Evolutionary conservation across 2,113 vertebrate species (phyloP), one percentile per base, ranked within the genome.

Genomic region (Prunella fulvescens): DNA sequence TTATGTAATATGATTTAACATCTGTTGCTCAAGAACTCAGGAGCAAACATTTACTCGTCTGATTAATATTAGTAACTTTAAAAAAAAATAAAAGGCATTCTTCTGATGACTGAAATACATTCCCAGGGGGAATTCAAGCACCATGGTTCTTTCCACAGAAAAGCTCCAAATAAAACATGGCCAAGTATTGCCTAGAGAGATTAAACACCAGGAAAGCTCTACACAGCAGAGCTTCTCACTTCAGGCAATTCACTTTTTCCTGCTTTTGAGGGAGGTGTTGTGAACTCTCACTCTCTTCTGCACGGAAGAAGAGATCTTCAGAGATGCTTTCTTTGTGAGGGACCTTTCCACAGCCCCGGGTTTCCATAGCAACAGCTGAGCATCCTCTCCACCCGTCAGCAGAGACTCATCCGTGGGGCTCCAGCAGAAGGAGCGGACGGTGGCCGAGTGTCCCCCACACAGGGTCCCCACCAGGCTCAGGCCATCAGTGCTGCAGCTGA

Each of bases 351-450:
- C 92, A 47, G 98, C 97, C 92, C 98, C 96, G 1, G 98, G 97
- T 98, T 98, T 99, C 99, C 99, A 99, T 40, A 99, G 98, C 94
- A 99, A 94, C 95, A 99, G 96, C 95, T 98, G 99, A 29, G 98
- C 98, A 50, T 99, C 99, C 97, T 99, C 99, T 19, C 99, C 99
- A 4, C 99, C 99, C 0, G 99, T 99, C 95, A 99, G 80, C 92
- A 99, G 95, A 61, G 98, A 97, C 72, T 97, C 97, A 33, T 95
- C 97, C 1, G 48, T 69, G 11, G 65, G 39, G 80, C 98, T 97
- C 99, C 99, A 99, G 94, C 86, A 97, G 95, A 99, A 99, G 77
- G 98, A 99, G 76, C 99, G 98, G 22, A 99, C 98, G 0, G 94
- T 98, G 62, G 98, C 95, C 3, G 98, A 70, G 89, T 99, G 99